A percentile compares a stretch with the other conserved stretches of the same genome.
These are phyloP conservation scores for Macrostomum lignano DNA, from an alignment of 1,140 invertebrate species.

Conservation along the genomic window DNA sequence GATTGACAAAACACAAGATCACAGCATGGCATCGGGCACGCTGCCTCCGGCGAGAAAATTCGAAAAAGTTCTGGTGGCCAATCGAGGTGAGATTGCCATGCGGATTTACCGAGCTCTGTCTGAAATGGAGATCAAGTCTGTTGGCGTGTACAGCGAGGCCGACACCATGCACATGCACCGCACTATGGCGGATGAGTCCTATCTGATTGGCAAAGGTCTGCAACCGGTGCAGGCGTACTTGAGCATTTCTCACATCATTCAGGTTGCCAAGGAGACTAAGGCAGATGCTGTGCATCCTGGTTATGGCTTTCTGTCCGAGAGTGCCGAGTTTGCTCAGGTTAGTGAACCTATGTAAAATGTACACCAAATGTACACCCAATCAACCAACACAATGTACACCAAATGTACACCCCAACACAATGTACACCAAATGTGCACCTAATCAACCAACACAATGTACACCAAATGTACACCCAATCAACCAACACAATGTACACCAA, in stretches of 20 bases:
- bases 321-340: constrained; percentile 83
- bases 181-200: constrained; percentile 92
- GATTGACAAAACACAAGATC: no score
- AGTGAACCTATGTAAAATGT: no score
- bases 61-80: constrained; percentile 1
- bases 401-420: no score
- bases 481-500: no score
- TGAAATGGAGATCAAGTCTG: constrained; percentile 67
- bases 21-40: no score
- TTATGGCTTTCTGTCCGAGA: constrained; percentile 85
- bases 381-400: no score
- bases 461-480: no score
- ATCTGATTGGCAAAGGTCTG: constrained; percentile 72
- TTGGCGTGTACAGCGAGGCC: constrained; percentile 91
- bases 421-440: no score
- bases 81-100: constrained; percentile 57
- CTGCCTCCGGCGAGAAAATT: no score
- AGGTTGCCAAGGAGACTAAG: no score
- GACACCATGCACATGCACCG: constrained; percentile 90
- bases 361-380: no score
- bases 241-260: constrained; percentile 80
- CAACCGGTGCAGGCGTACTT: constrained; percentile 84
- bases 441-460: no score
- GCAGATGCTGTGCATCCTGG: constrained; percentile 98
- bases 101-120: constrained; percentile 86